Percentiles rank a stretch among this genome's conserved stretches.
phyloP scores from a whole-genome alignment of 2,797 vertebrate species.

The Coccyzus lansbergi region DNA sequence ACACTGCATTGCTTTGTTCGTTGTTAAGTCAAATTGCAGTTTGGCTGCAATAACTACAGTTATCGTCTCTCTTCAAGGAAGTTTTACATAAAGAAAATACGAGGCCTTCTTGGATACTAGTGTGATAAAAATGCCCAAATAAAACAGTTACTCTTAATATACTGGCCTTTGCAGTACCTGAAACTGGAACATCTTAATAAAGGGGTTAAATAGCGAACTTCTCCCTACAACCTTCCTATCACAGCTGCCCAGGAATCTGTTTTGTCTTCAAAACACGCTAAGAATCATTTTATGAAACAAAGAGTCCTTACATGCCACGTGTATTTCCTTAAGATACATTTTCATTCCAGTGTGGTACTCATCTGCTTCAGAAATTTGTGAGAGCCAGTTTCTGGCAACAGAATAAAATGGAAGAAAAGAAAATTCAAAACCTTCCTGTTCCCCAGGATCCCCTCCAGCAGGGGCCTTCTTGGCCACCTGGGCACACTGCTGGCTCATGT shows the following conservation, averaged over 20 bases:
- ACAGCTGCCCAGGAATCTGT: not conserved
- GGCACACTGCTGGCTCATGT: no score
- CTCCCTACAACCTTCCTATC: not conserved
- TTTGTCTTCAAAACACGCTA: not conserved
- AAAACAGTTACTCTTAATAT: not conserved
- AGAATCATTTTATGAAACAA: not conserved
- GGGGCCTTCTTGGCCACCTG: no score
- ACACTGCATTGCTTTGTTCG: not conserved
- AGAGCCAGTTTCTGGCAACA: not conserved
- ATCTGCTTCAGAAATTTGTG: not conserved
- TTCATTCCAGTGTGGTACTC: not conserved
- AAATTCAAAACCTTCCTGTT: not conserved
- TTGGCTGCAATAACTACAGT: not conserved
- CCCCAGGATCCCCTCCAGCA: no score
- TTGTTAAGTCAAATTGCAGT: not conserved
- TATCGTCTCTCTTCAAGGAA: not conserved
- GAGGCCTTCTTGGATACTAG: not conserved
- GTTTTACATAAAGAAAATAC: not conserved
- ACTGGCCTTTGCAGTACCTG: not conserved
- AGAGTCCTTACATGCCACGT: not conserved
- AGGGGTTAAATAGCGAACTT: not conserved
- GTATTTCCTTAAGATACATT: not conserved
- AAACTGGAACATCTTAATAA: not conserved
- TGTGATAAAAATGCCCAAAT: not conserved
- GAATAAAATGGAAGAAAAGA: not conserved